Evolutionary conservation across 30 jellyfish, hydroid and myxozoan species (phyloP), one percentile per base, ranked within the genome.

Genomic region (Hydractinia echinata): DNA sequence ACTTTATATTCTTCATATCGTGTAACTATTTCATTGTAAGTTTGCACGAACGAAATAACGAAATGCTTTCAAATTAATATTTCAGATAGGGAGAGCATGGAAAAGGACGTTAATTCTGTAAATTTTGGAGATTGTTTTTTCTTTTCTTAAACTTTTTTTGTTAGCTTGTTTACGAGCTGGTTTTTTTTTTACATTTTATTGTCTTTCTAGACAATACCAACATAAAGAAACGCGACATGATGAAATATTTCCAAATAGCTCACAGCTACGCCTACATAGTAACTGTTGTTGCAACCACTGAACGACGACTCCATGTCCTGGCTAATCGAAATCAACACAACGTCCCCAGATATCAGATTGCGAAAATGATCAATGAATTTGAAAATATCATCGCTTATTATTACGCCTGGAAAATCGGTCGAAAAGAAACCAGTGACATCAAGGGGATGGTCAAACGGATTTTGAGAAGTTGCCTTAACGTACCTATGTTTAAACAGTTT

Each of bases 381-480:
- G 88, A 64, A 87, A 51, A 51, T 51, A 53, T 67, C 30, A 49
- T 79, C 58, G 95, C 96, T 20, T 73, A 77, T 61, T 89, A 11
- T 81, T 89, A 77, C 54, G 88, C 87, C 4, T 89, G 96, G 96
- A 13, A 64, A 7, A 64, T 64, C 16, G 74, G 74, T n/a, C 3
- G 74, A 64, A 64, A 51, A 7, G 74, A 64, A 64, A 64, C 74
- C 7, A 51, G 18, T 51, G 39, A n/a, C 51, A 64, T 64, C 39
- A 44, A 51, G 10, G 6, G 4, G 19, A 64, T 51, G 9, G 19
- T 6, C 74, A 44, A 51, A n/a, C 19, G 39, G 4, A 51, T 64
- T 64, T 64, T 64, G 4, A 44, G 39, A 64, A 64, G 51, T 7
- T 64, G 74, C 39, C 19, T 64, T n/a, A 64, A 8, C 74, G 39